These are phyloP conservation scores for Merops nubicus DNA, from an alignment of 2,113 vertebrate species.

Conservation along the genomic window DNA sequence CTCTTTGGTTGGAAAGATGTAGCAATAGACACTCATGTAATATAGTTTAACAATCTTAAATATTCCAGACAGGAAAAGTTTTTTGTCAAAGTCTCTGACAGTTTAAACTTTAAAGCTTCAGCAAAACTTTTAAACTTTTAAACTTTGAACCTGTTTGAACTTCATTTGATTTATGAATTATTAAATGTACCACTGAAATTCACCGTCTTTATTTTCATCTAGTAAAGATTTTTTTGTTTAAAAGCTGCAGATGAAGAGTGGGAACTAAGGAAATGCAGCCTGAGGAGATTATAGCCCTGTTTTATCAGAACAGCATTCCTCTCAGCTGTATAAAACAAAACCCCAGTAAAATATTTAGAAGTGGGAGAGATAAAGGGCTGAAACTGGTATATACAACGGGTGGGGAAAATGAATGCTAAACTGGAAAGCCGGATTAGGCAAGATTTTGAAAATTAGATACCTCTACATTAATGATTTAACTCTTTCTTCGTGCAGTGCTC, in stretches of 20 bases:
- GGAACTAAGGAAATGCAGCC: conserved; percentile 47
- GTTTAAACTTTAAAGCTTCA: conserved; percentile 83
- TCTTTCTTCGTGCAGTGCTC: neutral
- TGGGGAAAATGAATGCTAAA: conserved; percentile 5
- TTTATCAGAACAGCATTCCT: conserved; percentile 50
- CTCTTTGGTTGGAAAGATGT: conserved; percentile 32
- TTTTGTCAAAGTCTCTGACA: conserved; percentile 83
- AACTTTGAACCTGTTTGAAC: conserved; percentile 86
- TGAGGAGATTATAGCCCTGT: conserved; percentile 12
- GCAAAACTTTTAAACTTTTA: conserved; percentile 86
- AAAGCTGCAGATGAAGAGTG: conserved; percentile 69
- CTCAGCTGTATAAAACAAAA: conserved; percentile 57
- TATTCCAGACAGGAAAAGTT: conserved; percentile 83
- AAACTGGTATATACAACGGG: conserved; percentile 29
- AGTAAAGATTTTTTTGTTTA: conserved; percentile 77
- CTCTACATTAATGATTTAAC: conserved; percentile 45
- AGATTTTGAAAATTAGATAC: conserved; percentile 40
- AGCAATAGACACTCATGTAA: conserved; percentile 55
- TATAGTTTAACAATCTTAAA: conserved; percentile 79
- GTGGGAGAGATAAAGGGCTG: conserved; percentile 51
- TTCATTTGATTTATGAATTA: conserved; percentile 84
- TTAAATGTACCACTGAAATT: conserved; percentile 83
- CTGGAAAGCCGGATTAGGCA: neutral
- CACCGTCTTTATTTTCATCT: conserved; percentile 74
- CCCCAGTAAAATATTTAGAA: conserved; percentile 56